Percentiles rank a stretch among this genome's conserved stretches.
Evolutionary conservation across 2,797 vertebrate species (phyloP).

Genomic region (Trachops cirrhosus): DNA sequence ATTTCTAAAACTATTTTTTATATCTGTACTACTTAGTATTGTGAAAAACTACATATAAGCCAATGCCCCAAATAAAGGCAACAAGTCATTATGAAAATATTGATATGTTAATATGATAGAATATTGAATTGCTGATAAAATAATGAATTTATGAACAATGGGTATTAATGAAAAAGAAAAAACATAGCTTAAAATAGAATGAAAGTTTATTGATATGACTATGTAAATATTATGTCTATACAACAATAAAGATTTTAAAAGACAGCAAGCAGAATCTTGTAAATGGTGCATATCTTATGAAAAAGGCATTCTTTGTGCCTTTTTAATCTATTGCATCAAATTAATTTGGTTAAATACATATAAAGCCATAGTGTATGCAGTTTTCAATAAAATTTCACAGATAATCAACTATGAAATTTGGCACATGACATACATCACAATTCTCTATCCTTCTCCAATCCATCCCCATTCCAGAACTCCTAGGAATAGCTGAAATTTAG

Average conservation of each 20-base stretch:
- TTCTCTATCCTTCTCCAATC: background rate
- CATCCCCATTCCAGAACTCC: background rate
- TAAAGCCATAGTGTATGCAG: background rate
- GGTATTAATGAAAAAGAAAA: background rate
- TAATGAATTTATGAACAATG: background rate
- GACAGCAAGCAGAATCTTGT: background rate
- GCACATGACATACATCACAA: background rate
- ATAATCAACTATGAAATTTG: background rate
- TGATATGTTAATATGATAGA: background rate
- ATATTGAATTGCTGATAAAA: slow-evolving; percentile 7
- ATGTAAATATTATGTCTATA: background rate
- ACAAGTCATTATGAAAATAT: background rate
- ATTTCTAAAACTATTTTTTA: background rate
- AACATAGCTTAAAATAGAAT: background rate
- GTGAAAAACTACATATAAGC: background rate
- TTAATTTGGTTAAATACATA: background rate
- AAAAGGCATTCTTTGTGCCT: background rate
- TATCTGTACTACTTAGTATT: background rate
- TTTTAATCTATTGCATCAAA: background rate
- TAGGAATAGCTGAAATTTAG: background rate
- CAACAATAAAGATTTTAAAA: background rate
- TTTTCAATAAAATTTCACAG: background rate
- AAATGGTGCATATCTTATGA: background rate
- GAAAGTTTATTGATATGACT: background rate
- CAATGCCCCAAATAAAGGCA: background rate